A percentile compares a stretch with the other conserved stretches of the same genome.
These are phyloP conservation scores for Psittacula echo DNA, from an alignment of 2,797 vertebrate species.

Conservation along the genomic window DNA sequence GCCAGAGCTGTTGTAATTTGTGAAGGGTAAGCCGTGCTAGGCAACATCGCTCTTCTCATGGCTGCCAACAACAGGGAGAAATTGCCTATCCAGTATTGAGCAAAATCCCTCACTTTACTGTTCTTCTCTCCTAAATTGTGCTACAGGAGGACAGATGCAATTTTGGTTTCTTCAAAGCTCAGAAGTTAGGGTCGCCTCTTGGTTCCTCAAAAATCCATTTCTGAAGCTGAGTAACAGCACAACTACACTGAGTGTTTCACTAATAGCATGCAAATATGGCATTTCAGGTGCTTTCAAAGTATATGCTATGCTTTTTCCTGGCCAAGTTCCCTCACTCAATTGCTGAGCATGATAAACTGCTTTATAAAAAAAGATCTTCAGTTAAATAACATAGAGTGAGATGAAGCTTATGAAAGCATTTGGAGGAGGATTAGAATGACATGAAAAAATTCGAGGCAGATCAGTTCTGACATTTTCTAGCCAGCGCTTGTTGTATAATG, in stretches of 20 bases:
- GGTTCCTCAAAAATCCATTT: not conserved
- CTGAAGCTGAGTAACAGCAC: not conserved
- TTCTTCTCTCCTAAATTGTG: not conserved
- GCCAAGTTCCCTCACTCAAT: not conserved
- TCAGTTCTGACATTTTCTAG: slow-evolving; percentile 45
- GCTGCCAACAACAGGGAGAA: fast-evolving
- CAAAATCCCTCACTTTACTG: not conserved
- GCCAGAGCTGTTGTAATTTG: not conserved
- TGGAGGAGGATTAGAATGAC: slow-evolving; percentile 41
- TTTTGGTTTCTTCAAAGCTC: not conserved
- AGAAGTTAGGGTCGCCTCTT: not conserved
- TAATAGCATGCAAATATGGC: not conserved
- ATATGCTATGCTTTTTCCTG: not conserved
- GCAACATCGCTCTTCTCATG: not conserved
- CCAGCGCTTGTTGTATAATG: not conserved
- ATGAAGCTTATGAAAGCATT: slow-evolving; percentile 19
- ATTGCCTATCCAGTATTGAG: not conserved
- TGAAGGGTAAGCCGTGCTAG: not conserved
- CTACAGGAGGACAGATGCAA: not conserved
- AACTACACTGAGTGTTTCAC: not conserved
- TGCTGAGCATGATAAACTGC: not conserved
- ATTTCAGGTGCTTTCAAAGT: not conserved
- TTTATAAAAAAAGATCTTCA: slow-evolving; percentile 8
- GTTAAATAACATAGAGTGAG: slow-evolving; percentile 31
- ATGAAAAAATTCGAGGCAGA: slow-evolving; percentile 2